Conservation (phyloP, 2,797 vertebrate genomes). For the Myripristis jacobus region DNA sequence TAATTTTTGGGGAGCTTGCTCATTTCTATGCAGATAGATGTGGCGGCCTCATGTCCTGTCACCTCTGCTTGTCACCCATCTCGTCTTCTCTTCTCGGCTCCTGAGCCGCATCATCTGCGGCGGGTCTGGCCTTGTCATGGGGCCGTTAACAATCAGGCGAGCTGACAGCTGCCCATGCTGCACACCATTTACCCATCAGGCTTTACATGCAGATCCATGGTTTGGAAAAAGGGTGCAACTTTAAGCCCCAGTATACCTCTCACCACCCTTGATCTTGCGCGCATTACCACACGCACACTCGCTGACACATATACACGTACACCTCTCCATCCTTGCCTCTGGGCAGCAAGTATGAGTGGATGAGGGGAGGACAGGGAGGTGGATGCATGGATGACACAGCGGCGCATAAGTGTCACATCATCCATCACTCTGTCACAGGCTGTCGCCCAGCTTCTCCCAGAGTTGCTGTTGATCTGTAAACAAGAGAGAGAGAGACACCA, state of each 20-base stretch:
- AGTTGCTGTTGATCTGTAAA: constrained; percentile 79
- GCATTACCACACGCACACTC: constrained; percentile 13
- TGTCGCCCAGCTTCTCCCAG: constrained; percentile 64
- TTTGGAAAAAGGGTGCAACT: constrained; percentile 27
- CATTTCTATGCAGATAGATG: constrained; percentile 63
- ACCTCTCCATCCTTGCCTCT: constrained; percentile 18
- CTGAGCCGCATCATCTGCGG: constrained; percentile 52
- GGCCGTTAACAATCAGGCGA: constrained; percentile 51
- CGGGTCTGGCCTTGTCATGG: constrained; percentile 46
- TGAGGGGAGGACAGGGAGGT: constrained; percentile 14
- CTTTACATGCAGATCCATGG: constrained; percentile 15
- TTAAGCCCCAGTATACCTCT: neutral
- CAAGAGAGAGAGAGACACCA: constrained; percentile 57
- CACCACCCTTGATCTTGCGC: neutral
- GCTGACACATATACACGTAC: constrained; percentile 15
- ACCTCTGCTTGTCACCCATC: constrained; percentile 48
- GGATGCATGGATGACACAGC: constrained; percentile 68
- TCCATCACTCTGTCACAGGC: constrained; percentile 80
- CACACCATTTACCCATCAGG: constrained; percentile 53
- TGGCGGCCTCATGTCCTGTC: constrained; percentile 42
- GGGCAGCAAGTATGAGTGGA: constrained; percentile 19
- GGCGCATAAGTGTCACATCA: constrained; percentile 73
- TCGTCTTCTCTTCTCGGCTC: constrained; percentile 15
- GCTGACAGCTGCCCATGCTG: constrained; percentile 54
- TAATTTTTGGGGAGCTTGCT: constrained; percentile 40